Evolutionary conservation across 1,140 invertebrate genomes (phyloP).

Genomic region (Orchestia grillus): DNA sequence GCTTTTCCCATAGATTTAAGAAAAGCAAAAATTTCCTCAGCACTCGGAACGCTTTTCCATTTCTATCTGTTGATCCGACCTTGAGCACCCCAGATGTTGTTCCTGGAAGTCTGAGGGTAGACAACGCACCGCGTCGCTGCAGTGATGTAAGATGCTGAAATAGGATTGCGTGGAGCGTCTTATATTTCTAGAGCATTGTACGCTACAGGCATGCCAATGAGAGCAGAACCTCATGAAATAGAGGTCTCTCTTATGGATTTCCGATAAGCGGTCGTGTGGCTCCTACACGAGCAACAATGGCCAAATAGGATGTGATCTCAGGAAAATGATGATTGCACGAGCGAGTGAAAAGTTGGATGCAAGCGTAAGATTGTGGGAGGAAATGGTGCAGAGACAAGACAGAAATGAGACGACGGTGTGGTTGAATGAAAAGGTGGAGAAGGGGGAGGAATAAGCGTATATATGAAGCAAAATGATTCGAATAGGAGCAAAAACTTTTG

Average conservation of each 20-base stretch:
- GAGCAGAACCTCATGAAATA: conserved; percentile 40
- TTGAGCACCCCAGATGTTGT: not conserved
- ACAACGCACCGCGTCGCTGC: not conserved
- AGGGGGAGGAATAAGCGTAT: not conserved
- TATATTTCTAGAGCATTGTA: not conserved
- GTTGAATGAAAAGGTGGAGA: not conserved
- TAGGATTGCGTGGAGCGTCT: not conserved
- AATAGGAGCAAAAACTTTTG: not conserved
- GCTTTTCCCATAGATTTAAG: too few relatives aligned
- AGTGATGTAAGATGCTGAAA: not conserved
- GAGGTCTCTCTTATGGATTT: not conserved
- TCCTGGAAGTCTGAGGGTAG: not conserved
- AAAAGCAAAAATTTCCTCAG: too few relatives aligned
- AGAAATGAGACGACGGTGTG: not conserved
- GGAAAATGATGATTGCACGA: not conserved
- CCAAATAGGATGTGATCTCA: conserved; percentile 3
- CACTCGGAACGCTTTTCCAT: not conserved
- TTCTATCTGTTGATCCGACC: not conserved
- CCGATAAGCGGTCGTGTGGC: conserved; percentile 20
- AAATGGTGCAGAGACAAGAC: not conserved
- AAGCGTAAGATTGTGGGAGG: not conserved
- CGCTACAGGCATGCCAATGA: conserved; percentile 16
- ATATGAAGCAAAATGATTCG: not conserved
- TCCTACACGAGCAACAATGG: conserved; percentile 17
- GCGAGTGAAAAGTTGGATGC: not conserved